Evolutionary conservation across 2,113 vertebrate species (phyloP).

Genomic region (Oplegnathus fasciatus): DNA sequence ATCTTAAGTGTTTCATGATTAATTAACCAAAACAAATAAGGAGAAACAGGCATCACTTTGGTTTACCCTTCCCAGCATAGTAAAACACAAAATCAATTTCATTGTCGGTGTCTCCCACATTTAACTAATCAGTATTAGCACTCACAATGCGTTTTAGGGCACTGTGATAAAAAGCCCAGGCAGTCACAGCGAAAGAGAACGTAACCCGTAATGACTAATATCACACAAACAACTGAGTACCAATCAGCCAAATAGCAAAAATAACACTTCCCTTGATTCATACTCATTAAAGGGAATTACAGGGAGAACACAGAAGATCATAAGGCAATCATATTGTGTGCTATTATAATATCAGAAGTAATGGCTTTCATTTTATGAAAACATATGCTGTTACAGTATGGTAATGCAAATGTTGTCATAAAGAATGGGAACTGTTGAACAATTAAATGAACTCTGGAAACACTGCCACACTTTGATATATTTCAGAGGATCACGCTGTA

Average conservation of each 20-base stretch:
- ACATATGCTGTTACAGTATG: constrained; percentile 30
- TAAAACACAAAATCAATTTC: constrained; percentile 59
- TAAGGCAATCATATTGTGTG: constrained; percentile 43
- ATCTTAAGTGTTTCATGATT: constrained; percentile 43
- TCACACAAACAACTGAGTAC: constrained; percentile 52
- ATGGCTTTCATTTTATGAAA: constrained; percentile 58
- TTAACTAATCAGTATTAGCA: constrained; percentile 59
- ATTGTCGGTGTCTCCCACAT: constrained; percentile 32
- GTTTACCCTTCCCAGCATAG: constrained; percentile 26
- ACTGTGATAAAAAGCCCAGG: constrained; percentile 54
- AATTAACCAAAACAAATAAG: constrained; percentile 49
- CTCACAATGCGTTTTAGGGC: constrained; percentile 41
- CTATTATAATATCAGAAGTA: constrained; percentile 50
- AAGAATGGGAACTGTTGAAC: constrained; percentile 40
- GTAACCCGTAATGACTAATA: constrained; percentile 56
- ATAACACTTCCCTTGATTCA: constrained; percentile 62
- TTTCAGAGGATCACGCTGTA: constrained; percentile 23
- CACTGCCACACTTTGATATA: constrained; percentile 43
- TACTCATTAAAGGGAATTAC: constrained; percentile 55
- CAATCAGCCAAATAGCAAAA: constrained; percentile 60
- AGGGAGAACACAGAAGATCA: constrained; percentile 51
- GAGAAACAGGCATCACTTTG: constrained; percentile 25
- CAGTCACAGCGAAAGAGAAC: constrained; percentile 45
- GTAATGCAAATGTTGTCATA: constrained; percentile 36
- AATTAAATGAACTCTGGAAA: constrained; percentile 54